Evolutionary conservation across 1,140 invertebrate genomes (phyloP).

Genomic region (Lepidurus packardi): DNA sequence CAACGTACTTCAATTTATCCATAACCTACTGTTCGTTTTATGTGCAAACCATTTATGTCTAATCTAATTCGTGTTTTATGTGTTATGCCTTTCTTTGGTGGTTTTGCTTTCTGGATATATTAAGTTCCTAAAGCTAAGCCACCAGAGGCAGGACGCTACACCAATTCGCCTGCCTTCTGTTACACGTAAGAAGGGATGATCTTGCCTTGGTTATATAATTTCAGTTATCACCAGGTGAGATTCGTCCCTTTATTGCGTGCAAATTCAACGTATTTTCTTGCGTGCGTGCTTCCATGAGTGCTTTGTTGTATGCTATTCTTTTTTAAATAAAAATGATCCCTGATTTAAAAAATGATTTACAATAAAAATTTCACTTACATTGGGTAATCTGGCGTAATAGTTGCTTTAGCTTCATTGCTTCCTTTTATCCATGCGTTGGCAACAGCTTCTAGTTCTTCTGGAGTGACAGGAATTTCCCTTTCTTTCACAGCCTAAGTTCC

Average conservation of each 20-base stretch:
- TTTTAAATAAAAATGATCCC: background rate
- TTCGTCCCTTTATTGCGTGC: background rate
- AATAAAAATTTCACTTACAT: slow-evolving; percentile 23
- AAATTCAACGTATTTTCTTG: background rate
- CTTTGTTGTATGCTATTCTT: background rate
- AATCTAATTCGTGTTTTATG: no score
- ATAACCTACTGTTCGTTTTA: background rate
- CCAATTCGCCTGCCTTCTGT: background rate
- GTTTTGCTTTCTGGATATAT: background rate
- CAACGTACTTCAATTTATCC: background rate
- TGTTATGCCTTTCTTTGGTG: background rate
- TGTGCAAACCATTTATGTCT: no score
- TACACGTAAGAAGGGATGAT: background rate
- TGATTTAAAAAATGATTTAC: background rate
- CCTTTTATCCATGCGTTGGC: slow-evolving; percentile 53
- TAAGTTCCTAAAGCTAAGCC: background rate
- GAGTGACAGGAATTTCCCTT: slow-evolving; percentile 43
- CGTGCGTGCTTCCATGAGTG: no score
- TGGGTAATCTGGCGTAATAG: background rate
- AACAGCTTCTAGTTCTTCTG: slow-evolving; percentile 56
- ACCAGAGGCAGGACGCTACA: background rate
- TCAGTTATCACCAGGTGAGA: slow-evolving; percentile 4
- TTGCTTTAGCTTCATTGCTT: background rate
- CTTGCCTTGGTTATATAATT: slow-evolving; percentile 14
- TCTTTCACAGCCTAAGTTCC: background rate